Conservation (phyloP, 2,797 vertebrate species). For the Hephaestus fuliginosus region DNA sequence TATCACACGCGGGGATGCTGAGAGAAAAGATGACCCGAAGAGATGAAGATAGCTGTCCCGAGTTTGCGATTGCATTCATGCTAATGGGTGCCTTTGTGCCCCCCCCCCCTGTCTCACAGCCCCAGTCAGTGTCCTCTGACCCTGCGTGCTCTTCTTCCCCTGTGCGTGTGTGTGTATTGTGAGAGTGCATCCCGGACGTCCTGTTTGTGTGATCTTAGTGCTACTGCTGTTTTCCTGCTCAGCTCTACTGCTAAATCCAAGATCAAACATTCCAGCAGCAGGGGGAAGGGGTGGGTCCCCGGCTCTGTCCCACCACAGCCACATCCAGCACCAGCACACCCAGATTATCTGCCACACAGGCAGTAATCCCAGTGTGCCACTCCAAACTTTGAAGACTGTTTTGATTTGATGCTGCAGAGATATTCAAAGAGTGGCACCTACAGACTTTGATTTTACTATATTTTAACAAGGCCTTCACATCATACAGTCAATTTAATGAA, state of each 20-base stretch:
- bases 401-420: not conserved
- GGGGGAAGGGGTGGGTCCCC: conserved; percentile 13
- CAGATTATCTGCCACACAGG: conserved; percentile 19
- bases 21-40: conserved; percentile 12
- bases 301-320: conserved; percentile 22
- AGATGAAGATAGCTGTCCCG: conserved; percentile 26
- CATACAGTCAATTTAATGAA: not conserved
- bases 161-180: conserved; percentile 42
- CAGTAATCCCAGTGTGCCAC: not conserved
- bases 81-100: not conserved
- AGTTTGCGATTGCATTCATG: conserved; percentile 23
- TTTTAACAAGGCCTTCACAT: not conserved
- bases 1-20: not conserved
- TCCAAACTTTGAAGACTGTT: not conserved
- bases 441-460: not conserved
- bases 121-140: conserved; percentile 14
- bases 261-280: conserved; percentile 48
- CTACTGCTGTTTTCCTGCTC: conserved; percentile 56
- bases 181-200: conserved; percentile 71
- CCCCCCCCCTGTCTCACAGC: not conserved
- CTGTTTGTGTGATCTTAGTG: conserved; percentile 73
- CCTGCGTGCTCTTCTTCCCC: not conserved
- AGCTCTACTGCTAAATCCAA: conserved; percentile 54
- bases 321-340: conserved; percentile 16
- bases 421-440: not conserved